Base-by-base conservation (phyloP, 2,113 vertebrate genomes). In the Amia ocellicauda region DNA sequence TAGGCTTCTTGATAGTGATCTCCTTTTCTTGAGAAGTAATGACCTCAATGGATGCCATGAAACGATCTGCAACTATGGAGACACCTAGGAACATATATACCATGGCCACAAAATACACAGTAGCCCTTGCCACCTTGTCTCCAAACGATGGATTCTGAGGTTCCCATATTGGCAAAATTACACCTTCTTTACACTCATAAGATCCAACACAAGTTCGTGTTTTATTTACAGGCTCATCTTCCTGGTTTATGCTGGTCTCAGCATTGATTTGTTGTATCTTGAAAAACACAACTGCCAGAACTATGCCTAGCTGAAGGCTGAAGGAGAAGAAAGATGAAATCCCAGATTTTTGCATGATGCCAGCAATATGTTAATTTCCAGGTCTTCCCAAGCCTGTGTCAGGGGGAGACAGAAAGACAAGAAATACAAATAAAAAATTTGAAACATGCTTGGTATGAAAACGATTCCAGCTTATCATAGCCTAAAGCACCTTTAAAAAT, bases 1-100 rank as follows among this genome's bases (percentile, higher is more conserved):
- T 94, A 17, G 95, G 85, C 57, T 93, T 96, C 81, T 94, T 96
- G 70, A 99, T 93, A 31, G 92, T 96, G 68, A 99, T 94, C 74
- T 90, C 90, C 74, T 91, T 86, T 69, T 97, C 95, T 67, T 99
- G 96, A 11, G 97, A 99, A 0, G 97, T 99, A 72, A 99, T 99
- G 75, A 99, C 95, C 82, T 99, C 96, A 1, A 99, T 99, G 49
- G 96, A 99, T 1, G 97, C 91, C 97, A 99, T 99, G 82, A 99
- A 99, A 59, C 96, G 93, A 60, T 99, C 97, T 0, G 97, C 97
- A 23, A 99, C 92, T 78, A 99, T 98, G 27, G 97, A 99, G 13
- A 99, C 97, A 1, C 97, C 97, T 8, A 99, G 80, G 78, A 99
- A 99, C 95, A 98, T 97, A 79, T 98, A 99, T 9, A 86, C 86